Evolutionary conservation across 1,140 invertebrate genomes (phyloP), one percentile per base, ranked within the genome.

Genomic region (Dendroctonus valens): DNA sequence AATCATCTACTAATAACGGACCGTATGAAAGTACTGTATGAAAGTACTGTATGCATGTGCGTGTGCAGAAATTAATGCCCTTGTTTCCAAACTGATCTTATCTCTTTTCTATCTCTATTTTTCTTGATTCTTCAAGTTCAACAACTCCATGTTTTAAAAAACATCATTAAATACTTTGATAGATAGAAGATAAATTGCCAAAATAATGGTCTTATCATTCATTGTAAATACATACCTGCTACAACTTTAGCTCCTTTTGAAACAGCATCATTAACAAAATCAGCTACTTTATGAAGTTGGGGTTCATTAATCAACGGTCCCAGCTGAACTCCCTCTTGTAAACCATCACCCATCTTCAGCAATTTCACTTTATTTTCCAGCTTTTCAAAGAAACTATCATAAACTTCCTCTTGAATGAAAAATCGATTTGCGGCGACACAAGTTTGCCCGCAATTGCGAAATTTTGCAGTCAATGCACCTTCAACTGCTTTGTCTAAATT

Each of bases 361-460:
- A 85, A 81, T n/a, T 82, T 79, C 67, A 97, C 91, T 60, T 82
- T 83, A 55, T 83, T 78, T 39, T 84, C 81, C 38, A 99, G 82
- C 73, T 86, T 87, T 6, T 83, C 75, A 0, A 98, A 81, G 84
- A 98, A 99, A 72, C 87, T 76, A 71, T 97, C 90, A 79, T 90
- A 91, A 52, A 99, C 80, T 62, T 85, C 83, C 64, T 90, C 86
- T 75, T 99, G 94, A 37, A 99, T 87, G 60, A 97, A 87, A 72
- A 99, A 92, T 69, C 96, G 84, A 79, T 99, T 99, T 0, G 96
- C 88, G 69, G 93, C 93, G 26, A 99, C 89, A 81, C 98, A 99
- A 1, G 97, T 96, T 84, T 98, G 89, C n/a, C 97, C 97, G 76
- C 92, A 89, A 78, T 97, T 96, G 69, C 98, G 86, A 76, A 99